Conservation (phyloP, 2,797 vertebrate genomes). For the Bovichtus diacanthus region DNA sequence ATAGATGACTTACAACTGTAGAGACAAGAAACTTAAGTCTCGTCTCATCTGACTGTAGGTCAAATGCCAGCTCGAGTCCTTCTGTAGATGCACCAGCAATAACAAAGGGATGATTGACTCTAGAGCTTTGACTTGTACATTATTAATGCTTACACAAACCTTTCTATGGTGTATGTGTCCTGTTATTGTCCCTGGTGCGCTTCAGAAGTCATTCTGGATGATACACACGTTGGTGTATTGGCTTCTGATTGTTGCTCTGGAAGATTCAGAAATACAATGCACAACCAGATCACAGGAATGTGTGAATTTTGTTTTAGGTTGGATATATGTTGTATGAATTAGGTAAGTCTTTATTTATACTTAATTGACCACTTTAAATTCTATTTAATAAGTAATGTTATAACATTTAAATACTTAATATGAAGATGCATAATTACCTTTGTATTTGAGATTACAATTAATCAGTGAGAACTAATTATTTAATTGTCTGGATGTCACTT, state of each 20-base stretch:
- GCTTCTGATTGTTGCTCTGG: neutral
- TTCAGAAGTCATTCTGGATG: slow-evolving; percentile 12
- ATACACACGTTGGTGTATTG: neutral
- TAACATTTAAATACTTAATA: slow-evolving; percentile 21
- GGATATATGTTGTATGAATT: slow-evolving; percentile 17
- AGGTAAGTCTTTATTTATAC: slow-evolving; percentile 34
- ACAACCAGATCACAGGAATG: slow-evolving; percentile 22
- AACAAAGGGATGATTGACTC: neutral
- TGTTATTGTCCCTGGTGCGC: neutral
- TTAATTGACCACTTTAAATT: slow-evolving; percentile 39
- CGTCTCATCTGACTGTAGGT: neutral
- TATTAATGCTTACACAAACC: neutral
- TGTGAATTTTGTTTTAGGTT: slow-evolving; percentile 47
- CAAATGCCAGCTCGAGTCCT: neutral
- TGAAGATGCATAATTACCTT: slow-evolving; percentile 36
- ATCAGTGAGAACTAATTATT: slow-evolving; percentile 35
- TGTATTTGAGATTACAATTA: slow-evolving; percentile 45
- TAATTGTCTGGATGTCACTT: slow-evolving; percentile 31
- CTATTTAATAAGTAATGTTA: slow-evolving; percentile 25
- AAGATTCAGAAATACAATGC: slow-evolving; percentile 8
- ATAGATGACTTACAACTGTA: neutral
- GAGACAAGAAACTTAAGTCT: neutral
- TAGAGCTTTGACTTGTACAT: slow-evolving; percentile 7
- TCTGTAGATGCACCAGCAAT: slow-evolving; percentile 24
- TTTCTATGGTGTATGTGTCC: slow-evolving; percentile 13